phyloP scores from a whole-genome alignment of 2,888 invertebrate species.

The Tanypteryx hageni region DNA sequence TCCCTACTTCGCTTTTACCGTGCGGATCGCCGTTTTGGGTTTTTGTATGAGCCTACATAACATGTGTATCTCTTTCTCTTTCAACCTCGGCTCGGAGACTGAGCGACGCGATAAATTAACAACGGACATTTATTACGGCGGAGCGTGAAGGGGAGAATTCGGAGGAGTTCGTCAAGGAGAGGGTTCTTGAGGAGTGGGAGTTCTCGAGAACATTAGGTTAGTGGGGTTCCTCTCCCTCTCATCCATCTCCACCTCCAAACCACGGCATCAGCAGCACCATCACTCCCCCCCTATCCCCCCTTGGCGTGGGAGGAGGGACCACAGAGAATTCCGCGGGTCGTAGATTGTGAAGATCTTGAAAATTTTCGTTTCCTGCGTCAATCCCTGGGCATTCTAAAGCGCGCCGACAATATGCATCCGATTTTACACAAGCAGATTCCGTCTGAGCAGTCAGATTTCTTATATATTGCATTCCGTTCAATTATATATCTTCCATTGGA shows the following conservation, averaged over 20 bases:
- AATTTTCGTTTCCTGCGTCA: no score
- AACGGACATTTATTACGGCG: neutral
- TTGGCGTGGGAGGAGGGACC: neutral
- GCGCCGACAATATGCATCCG: neutral
- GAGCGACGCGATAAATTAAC: conserved; percentile 7
- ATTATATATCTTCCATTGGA: no score
- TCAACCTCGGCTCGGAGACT: neutral
- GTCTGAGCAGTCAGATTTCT: neutral
- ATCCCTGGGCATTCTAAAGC: neutral
- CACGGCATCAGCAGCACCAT: neutral
- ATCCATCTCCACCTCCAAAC: neutral
- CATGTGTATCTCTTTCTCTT: neutral
- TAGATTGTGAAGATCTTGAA: no score
- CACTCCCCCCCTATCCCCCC: neutral
- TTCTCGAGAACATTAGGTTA: conserved; percentile 2
- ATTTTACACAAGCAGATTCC: neutral
- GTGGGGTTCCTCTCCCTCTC: neutral
- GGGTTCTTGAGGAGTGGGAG: neutral
- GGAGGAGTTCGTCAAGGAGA: neutral
- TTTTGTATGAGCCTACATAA: neutral
- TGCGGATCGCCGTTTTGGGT: neutral
- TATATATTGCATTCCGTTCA: no score
- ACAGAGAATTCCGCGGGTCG: neutral
- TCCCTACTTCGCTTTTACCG: neutral
- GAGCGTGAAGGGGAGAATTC: neutral